Percentiles rank a stretch among this genome's conserved stretches.
phyloP scores from a whole-genome alignment of 2,797 vertebrate genomes.

The Erethizon dorsatum region DNA sequence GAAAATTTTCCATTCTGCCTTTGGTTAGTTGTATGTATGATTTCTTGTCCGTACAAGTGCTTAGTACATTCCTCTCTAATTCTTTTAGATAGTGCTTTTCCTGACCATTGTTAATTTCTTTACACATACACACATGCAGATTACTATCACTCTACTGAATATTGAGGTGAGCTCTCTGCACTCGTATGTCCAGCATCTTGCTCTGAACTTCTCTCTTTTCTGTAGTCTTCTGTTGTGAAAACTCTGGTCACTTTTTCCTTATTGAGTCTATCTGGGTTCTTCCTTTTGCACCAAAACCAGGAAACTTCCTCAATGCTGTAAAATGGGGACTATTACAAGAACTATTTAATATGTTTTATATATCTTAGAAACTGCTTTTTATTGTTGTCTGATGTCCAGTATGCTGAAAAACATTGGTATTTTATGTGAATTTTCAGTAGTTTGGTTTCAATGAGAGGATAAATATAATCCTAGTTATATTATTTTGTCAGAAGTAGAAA shows the following conservation, averaged over 20 bases:
- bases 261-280: background rate
- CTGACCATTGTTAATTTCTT: background rate
- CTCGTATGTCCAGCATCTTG: background rate
- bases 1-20: background rate
- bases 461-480: background rate
- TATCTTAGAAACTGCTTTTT: constrained; percentile 28
- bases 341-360: background rate
- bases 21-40: background rate
- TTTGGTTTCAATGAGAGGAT: background rate
- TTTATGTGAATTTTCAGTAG: background rate
- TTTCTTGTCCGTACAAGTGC: background rate
- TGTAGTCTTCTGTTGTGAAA: background rate
- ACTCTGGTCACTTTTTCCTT: background rate
- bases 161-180: background rate
- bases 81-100: background rate
- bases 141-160: background rate
- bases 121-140: background rate
- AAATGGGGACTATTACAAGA: background rate
- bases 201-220: background rate
- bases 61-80: background rate
- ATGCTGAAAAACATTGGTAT: background rate
- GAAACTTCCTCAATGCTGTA: background rate
- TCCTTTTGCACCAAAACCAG: background rate
- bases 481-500: background rate
- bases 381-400: background rate